Percentiles rank a stretch among this genome's conserved stretches.
These are phyloP conservation scores for Cydia splendana DNA, from an alignment of 1,140 invertebrate genomes.

Conservation along the genomic window DNA sequence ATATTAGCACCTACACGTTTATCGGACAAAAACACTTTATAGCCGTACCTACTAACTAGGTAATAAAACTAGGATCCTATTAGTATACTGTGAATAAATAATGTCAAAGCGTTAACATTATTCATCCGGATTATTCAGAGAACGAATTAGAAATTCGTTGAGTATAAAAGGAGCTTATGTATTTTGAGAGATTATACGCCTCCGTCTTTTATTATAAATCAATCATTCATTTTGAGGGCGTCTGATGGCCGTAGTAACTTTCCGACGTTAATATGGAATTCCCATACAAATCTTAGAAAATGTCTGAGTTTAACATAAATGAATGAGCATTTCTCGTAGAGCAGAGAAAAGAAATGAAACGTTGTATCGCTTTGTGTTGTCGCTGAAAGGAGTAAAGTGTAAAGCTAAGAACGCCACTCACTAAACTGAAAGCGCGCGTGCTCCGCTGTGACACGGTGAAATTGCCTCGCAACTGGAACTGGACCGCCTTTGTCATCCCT, in stretches of 20 bases:
- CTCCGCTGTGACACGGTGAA: slow-evolving; percentile 27
- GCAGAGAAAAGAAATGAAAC: slow-evolving; percentile 17
- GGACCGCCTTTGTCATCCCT: slow-evolving; percentile 13
- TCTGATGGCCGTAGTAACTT: neutral
- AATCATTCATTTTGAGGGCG: slow-evolving; percentile 6
- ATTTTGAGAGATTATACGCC: slow-evolving; percentile 4
- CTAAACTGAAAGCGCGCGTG: slow-evolving; percentile 21
- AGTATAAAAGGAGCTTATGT: neutral
- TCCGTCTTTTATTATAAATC: neutral
- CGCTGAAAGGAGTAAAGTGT: slow-evolving; percentile 25
- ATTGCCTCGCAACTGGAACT: slow-evolving; percentile 31
- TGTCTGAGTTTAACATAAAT: slow-evolving; percentile 5
- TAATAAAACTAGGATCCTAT: slow-evolving; percentile 26
- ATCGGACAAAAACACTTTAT: slow-evolving; percentile 31
- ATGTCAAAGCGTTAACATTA: neutral
- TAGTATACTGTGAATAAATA: slow-evolving; percentile 15
- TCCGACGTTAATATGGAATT: neutral
- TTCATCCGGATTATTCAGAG: slow-evolving; percentile 1
- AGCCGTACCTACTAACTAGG: slow-evolving; percentile 17
- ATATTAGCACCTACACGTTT: slow-evolving; percentile 32
- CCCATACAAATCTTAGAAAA: neutral
- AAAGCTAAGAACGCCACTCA: slow-evolving; percentile 28
- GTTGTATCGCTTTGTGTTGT: slow-evolving; percentile 16
- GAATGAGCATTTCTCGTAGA: slow-evolving; percentile 5
- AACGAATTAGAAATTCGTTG: neutral